Evolutionary conservation across 2,888 invertebrate genomes (phyloP).

Genomic region (Coremacera marginata): DNA sequence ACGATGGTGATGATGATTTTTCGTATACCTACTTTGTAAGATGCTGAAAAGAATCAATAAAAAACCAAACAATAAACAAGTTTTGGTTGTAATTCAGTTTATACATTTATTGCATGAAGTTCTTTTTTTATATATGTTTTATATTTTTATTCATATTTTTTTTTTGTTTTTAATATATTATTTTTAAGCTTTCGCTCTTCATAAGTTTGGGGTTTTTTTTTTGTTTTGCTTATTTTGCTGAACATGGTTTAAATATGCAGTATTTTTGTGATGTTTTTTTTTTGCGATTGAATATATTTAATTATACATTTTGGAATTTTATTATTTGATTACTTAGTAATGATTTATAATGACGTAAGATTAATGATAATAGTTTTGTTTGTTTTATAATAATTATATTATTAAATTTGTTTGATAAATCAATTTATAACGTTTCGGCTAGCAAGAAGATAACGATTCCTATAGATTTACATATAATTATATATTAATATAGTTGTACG

Average conservation of each 20-base stretch:
- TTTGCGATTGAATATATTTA: slow-evolving; percentile 35
- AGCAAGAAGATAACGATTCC: slow-evolving; percentile 51
- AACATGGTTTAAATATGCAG: slow-evolving; percentile 38
- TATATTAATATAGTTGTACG: slow-evolving; percentile 13
- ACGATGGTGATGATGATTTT: too few species aligned
- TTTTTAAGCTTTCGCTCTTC: slow-evolving; percentile 45
- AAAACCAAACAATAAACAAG: slow-evolving; percentile 41
- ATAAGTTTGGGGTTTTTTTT: slow-evolving; percentile 24
- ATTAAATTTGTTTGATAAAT: slow-evolving; percentile 19
- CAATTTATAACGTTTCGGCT: slow-evolving; percentile 44
- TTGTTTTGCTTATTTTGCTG: slow-evolving; percentile 4
- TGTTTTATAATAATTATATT: slow-evolving; percentile 40
- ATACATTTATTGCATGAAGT: slow-evolving; percentile 68
- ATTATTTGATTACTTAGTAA: slow-evolving; percentile 27
- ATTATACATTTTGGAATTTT: slow-evolving; percentile 13
- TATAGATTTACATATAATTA: slow-evolving; percentile 29
- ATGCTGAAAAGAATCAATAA: neutral
- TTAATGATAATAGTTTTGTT: slow-evolving; percentile 42
- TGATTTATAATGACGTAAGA: slow-evolving; percentile 20
- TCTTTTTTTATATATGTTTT: slow-evolving; percentile 44
- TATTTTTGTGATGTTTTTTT: slow-evolving; percentile 16
- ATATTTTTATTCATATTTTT: slow-evolving; percentile 31
- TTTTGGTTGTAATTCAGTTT: slow-evolving; percentile 60
- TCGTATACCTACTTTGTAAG: too few species aligned
- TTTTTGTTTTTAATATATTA: slow-evolving; percentile 46